Conservation (phyloP, 1,140 invertebrate genomes). For the Heliconius melpomene region DNA sequence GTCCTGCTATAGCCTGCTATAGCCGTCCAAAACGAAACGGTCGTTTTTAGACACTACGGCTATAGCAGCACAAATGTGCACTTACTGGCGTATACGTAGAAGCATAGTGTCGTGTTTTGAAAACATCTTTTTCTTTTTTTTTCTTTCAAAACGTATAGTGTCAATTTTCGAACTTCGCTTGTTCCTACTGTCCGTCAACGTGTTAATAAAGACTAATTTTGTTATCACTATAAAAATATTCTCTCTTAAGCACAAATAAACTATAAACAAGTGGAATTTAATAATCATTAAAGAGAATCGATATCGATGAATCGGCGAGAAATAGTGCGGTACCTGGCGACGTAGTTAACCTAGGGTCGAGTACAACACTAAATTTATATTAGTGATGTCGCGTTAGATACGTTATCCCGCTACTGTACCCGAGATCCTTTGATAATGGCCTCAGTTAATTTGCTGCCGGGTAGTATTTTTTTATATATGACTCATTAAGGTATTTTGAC, state of each 20-base stretch:
- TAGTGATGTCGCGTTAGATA: slow-evolving; percentile 58
- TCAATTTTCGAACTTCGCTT: no score
- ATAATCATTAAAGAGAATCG: slow-evolving; percentile 42
- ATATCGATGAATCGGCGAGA: slow-evolving; percentile 58
- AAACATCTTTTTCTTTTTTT: no score
- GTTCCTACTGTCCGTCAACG: no score
- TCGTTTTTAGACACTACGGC: no score
- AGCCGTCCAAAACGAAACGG: no score
- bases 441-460: slow-evolving; percentile 32
- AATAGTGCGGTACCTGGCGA: slow-evolving; percentile 55
- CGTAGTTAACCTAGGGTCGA: slow-evolving; percentile 58
- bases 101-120: no score
- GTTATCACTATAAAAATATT: slow-evolving; percentile 3
- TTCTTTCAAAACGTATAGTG: no score
- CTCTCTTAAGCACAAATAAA: neutral
- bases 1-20: no score
- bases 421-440: slow-evolving; percentile 47
- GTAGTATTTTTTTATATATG: neutral
- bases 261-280: slow-evolving; percentile 17
- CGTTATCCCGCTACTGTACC: slow-evolving; percentile 56
- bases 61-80: no score
- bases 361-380: slow-evolving; percentile 58
- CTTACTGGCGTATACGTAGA: no score
- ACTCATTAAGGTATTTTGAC: neutral
- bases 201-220: no score